Conservation (phyloP, 2,113 vertebrate species). For the Pteropus alecto region DNA sequence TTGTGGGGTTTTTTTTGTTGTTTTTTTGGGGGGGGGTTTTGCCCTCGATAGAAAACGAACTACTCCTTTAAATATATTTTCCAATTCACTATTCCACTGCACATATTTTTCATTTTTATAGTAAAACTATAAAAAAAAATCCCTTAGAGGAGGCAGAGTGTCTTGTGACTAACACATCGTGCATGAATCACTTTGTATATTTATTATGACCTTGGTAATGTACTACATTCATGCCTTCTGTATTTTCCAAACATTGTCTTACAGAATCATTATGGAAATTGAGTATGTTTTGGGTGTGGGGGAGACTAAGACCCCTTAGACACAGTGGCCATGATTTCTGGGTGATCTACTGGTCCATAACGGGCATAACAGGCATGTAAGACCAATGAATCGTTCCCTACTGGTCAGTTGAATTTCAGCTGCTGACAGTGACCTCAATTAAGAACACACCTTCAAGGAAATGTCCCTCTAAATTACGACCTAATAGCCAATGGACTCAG, state of each 20-base stretch:
- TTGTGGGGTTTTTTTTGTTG: not conserved
- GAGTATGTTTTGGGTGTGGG: not conserved
- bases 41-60: not conserved
- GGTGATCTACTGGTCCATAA: conserved; percentile 62
- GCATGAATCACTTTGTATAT: not conserved
- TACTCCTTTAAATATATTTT: conserved; percentile 6
- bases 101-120: not conserved
- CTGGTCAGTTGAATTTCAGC: conserved; percentile 42
- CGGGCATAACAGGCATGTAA: not conserved
- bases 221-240: not conserved
- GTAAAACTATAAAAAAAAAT: not conserved
- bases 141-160: not conserved
- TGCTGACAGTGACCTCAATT: conserved; percentile 35
- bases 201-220: not conserved
- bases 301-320: conserved; percentile 17
- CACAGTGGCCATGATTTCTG: conserved; percentile 23
- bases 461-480: conserved; percentile 10
- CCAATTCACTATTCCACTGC: not conserved
- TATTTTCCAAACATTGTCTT: not conserved
- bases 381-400: not conserved
- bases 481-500: not conserved
- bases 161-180: not conserved
- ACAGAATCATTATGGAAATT: not conserved
- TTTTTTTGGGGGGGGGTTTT: too few relatives aligned
- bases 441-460: conserved; percentile 57